Percentiles rank a stretch among this genome's conserved stretches.
These are phyloP conservation scores for Drosophila mimica DNA, from an alignment of 2,888 invertebrate species.

Conservation along the genomic window DNA sequence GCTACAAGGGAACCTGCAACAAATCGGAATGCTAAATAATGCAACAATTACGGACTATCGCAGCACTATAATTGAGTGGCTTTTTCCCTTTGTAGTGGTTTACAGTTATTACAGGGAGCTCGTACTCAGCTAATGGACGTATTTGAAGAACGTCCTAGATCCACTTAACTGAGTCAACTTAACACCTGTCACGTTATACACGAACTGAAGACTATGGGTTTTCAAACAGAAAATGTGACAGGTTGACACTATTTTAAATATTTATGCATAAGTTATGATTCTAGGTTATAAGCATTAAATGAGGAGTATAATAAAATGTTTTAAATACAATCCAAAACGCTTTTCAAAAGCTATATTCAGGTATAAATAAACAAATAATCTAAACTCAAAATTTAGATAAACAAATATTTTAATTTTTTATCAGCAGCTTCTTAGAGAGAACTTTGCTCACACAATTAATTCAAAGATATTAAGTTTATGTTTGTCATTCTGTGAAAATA, in stretches of 20 bases:
- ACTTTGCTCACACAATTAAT: background rate
- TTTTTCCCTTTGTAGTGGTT: constrained; percentile 23
- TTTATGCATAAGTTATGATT: background rate
- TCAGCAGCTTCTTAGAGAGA: background rate
- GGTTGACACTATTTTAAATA: constrained; percentile 4
- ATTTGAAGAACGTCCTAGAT: constrained; percentile 42
- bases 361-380: background rate
- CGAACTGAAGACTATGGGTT: background rate
- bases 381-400: background rate
- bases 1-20: constrained; percentile 3
- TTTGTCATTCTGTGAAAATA: background rate
- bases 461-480: background rate
- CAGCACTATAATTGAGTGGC: constrained; percentile 50
- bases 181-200: constrained; percentile 5
- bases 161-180: constrained; percentile 27
- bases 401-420: background rate
- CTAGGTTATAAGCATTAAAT: background rate
- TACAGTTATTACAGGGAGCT: constrained; percentile 51
- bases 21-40: constrained; percentile 62
- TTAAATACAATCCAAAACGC: background rate
- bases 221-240: background rate
- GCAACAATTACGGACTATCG: constrained; percentile 43
- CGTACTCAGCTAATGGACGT: constrained; percentile 38
- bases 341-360: background rate
- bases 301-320: background rate